phyloP scores from a whole-genome alignment of 2,113 vertebrate genomes.

The Microcebus murinus region DNA sequence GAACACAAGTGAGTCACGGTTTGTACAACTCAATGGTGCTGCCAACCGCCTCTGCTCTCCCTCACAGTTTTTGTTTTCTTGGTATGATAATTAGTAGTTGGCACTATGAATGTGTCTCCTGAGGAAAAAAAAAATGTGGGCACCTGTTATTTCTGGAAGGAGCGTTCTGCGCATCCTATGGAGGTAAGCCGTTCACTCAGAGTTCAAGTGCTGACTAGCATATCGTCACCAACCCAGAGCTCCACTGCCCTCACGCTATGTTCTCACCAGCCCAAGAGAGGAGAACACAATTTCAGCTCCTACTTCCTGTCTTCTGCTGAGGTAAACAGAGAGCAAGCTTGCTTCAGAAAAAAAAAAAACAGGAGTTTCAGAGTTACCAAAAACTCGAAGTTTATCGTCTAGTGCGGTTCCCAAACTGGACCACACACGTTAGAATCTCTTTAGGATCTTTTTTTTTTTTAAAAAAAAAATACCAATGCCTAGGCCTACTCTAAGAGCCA shows the following conservation, averaged over 20 bases:
- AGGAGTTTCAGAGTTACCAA: neutral
- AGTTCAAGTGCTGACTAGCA: slow-evolving; percentile 2
- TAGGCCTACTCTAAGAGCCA: neutral
- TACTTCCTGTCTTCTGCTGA: neutral
- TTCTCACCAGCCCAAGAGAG: neutral
- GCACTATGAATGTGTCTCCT: slow-evolving; percentile 56
- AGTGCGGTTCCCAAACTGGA: neutral
- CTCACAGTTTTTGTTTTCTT: slow-evolving; percentile 75
- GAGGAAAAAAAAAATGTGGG: neutral
- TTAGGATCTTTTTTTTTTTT: neutral
- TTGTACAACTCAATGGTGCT: slow-evolving; percentile 47
- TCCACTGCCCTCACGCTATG: neutral
- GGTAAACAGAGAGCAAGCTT: neutral
- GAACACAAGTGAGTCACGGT: slow-evolving; percentile 61
- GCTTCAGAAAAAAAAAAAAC: neutral
- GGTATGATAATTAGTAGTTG: slow-evolving; percentile 75
- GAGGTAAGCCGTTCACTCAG: neutral
- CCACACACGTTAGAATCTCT: neutral
- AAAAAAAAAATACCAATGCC: neutral
- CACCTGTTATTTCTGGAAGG: slow-evolving; percentile 69
- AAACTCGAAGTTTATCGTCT: neutral
- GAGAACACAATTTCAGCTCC: neutral
- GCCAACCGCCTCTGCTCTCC: slow-evolving; percentile 56
- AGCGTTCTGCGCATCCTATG: neutral
- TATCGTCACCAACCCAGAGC: slow-evolving; percentile 33